A percentile compares a stretch with the other conserved stretches of the same genome.
Conservation (phyloP, 2,797 vertebrate species). For the Tachyglossus aculeatus region DNA sequence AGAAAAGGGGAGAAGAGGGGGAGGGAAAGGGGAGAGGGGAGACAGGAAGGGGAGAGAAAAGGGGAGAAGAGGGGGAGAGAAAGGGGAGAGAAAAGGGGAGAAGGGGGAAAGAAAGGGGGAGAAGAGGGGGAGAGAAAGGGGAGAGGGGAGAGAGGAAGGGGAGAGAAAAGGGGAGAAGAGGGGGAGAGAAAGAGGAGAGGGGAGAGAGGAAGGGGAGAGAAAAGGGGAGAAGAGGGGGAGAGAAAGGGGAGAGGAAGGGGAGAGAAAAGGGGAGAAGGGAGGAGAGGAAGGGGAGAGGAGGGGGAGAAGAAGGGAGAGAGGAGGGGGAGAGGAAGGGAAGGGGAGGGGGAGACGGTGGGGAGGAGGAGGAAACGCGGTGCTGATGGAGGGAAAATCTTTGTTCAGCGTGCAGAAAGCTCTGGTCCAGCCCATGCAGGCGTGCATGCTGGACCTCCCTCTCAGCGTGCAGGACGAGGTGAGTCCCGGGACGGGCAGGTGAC, state of each 20-base stretch:
- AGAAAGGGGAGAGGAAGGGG: too few relatives aligned
- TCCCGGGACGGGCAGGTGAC: slow-evolving; percentile 7
- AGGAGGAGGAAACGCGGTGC: too few relatives aligned
- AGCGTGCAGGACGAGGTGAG: slow-evolving; percentile 87
- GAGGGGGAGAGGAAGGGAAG: fast-evolving
- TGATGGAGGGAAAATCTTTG: slow-evolving; percentile 84
- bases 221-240: too few relatives aligned
- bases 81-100: too few relatives aligned
- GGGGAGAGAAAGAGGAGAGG: background rate
- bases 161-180: background rate
- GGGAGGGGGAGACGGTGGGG: slow-evolving; percentile 5
- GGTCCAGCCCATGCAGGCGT: slow-evolving; percentile 85
- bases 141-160: background rate
- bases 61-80: too few relatives aligned
- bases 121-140: background rate
- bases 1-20: too few relatives aligned
- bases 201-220: too few relatives aligned
- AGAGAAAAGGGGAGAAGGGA: background rate
- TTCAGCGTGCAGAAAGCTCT: slow-evolving; percentile 88
- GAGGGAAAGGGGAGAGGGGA: too few relatives aligned
- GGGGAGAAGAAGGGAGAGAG: background rate
- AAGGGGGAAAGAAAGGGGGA: too few relatives aligned
- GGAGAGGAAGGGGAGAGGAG: background rate
- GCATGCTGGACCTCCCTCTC: slow-evolving; percentile 87
- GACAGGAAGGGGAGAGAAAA: too few relatives aligned